Percentiles rank a stretch among this genome's conserved stretches.
Evolutionary conservation across 2,888 invertebrate species (phyloP).

Genomic region (Melitaea athalia): DNA sequence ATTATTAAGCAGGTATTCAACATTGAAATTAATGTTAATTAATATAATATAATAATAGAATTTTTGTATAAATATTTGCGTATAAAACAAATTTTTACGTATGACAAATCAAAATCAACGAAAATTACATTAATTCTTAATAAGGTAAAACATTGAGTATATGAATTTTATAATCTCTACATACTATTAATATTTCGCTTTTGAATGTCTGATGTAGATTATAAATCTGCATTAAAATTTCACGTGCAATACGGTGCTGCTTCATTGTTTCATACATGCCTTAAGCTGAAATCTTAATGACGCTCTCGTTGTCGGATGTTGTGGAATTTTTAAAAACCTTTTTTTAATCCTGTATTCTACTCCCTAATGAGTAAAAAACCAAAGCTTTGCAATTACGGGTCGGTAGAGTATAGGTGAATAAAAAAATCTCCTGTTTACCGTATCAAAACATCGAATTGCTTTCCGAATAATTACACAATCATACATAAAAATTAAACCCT

Average conservation of each 20-base stretch:
- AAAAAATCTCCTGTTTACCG: slow-evolving; percentile 16
- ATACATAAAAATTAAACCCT: not conserved
- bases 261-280: slow-evolving; percentile 65
- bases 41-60: no score
- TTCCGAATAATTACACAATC: not conserved
- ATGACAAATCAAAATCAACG: no score
- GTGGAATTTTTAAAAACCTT: slow-evolving; percentile 66
- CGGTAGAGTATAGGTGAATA: slow-evolving; percentile 27
- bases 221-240: slow-evolving; percentile 20
- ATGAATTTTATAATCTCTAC: not conserved
- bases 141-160: no score
- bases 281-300: slow-evolving; percentile 67
- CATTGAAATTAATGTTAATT: no score
- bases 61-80: no score
- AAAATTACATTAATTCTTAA: no score
- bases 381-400: slow-evolving; percentile 33
- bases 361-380: slow-evolving; percentile 42
- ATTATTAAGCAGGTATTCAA: no score
- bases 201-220: slow-evolving; percentile 4
- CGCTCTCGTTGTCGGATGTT: slow-evolving; percentile 42
- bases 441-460: not conserved
- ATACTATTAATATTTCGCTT: slow-evolving; percentile 2
- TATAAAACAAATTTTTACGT: no score
- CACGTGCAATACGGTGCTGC: slow-evolving; percentile 53
- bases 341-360: slow-evolving; percentile 59